These are phyloP conservation scores for Trissoscelio sp. DNA, from an alignment of 2,888 invertebrate species.

Conservation along the genomic window DNA sequence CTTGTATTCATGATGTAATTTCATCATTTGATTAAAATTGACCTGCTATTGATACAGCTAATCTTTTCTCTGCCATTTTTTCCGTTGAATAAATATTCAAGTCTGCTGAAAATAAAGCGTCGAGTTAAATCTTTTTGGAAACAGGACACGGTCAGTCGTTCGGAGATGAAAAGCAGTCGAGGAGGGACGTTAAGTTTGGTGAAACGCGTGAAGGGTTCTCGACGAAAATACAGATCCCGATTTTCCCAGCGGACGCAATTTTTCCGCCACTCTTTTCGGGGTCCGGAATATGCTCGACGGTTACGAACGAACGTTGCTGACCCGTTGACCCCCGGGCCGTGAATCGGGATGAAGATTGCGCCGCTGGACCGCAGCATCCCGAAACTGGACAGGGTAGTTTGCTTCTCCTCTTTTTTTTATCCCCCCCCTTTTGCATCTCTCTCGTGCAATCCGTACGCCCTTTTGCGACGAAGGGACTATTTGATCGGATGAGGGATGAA, in stretches of 20 bases:
- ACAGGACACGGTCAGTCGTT: slow-evolving; percentile 17
- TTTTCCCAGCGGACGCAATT: slow-evolving; percentile 55
- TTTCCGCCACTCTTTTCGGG: slow-evolving; percentile 39
- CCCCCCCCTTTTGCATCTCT: slow-evolving; percentile 3
- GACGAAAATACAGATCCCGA: slow-evolving; percentile 39
- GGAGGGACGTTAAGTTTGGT: slow-evolving; percentile 8
- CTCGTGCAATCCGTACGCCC: slow-evolving; percentile 17
- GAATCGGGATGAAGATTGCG: slow-evolving; percentile 74
- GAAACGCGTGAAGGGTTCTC: slow-evolving; percentile 31
- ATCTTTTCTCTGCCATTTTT: slow-evolving; percentile 20
- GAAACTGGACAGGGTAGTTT: slow-evolving; percentile 77
- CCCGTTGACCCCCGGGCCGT: slow-evolving; percentile 64
- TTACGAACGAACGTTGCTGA: slow-evolving; percentile 68
- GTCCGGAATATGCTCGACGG: slow-evolving; percentile 49
- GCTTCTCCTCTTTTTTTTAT: slow-evolving; percentile 36
- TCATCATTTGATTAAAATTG: slow-evolving; percentile 31
- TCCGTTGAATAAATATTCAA: slow-evolving; percentile 44
- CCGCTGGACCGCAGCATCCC: slow-evolving; percentile 78
- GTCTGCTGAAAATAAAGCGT: slow-evolving; percentile 24
- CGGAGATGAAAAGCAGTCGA: slow-evolving; percentile 29
- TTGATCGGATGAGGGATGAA: slow-evolving; percentile 72
- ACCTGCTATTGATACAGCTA: slow-evolving; percentile 3
- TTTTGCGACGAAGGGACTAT: slow-evolving; percentile 66
- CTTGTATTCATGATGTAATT: too few relatives aligned
- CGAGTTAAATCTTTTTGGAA: slow-evolving; percentile 26